Evolutionary conservation across 2,888 invertebrate species (phyloP).

Genomic region (Bellardia bayeri): DNA sequence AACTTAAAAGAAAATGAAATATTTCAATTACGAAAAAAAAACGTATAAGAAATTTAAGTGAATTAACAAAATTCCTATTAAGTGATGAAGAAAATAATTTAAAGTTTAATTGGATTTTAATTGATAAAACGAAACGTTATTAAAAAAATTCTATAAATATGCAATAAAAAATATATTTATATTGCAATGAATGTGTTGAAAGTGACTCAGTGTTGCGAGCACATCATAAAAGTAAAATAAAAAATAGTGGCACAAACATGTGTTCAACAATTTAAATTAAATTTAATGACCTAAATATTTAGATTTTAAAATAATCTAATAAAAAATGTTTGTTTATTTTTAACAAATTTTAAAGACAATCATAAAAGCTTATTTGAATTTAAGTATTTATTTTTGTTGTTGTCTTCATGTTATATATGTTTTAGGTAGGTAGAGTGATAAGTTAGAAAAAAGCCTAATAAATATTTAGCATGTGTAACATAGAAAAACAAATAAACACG

Average conservation of each 20-base stretch:
- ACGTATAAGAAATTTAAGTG: background rate
- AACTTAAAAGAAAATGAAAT: background rate
- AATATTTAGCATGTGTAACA: too few relatives aligned
- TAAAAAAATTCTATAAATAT: background rate
- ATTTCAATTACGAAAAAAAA: background rate
- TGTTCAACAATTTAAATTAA: slow-evolving; percentile 39
- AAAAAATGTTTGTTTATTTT: slow-evolving; percentile 32
- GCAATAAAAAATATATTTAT: background rate
- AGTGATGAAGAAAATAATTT: background rate
- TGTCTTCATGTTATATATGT: background rate
- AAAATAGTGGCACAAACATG: slow-evolving; percentile 36
- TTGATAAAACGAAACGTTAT: slow-evolving; percentile 13
- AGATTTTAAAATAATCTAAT: slow-evolving; percentile 20
- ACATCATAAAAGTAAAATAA: background rate
- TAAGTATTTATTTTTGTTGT: background rate
- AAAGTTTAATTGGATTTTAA: slow-evolving; percentile 40
- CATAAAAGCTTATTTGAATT: background rate
- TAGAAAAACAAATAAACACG: too few relatives aligned
- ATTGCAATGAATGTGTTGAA: background rate
- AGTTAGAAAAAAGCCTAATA: too few relatives aligned
- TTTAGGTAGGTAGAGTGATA: background rate
- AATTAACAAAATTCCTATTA: background rate
- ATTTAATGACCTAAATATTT: slow-evolving; percentile 14
- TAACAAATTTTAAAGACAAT: slow-evolving; percentile 1
- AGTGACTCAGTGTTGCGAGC: slow-evolving; percentile 36